Evolutionary conservation across 2,888 invertebrate genomes (phyloP).

Genomic region (Amaurobius ferox): DNA sequence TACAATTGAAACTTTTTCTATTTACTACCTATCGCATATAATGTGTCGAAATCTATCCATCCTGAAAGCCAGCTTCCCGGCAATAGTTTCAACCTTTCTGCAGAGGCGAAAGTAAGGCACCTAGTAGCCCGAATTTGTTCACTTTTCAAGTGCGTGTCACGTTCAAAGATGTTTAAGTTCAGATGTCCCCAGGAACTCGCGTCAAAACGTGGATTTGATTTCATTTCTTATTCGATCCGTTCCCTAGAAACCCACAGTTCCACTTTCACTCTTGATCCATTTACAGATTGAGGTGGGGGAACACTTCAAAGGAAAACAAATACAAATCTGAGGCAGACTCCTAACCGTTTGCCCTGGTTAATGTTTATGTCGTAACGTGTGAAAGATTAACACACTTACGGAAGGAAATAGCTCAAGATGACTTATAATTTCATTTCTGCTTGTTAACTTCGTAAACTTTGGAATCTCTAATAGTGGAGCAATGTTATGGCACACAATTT

Average conservation of each 20-base stretch:
- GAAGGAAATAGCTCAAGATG: conserved; percentile 19
- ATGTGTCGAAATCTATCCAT: too few relatives aligned
- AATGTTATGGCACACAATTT: too few relatives aligned
- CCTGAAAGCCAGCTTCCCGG: too few relatives aligned
- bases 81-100: too few relatives aligned
- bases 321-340: conserved; percentile 1
- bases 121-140: background rate
- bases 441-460: background rate
- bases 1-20: too few relatives aligned
- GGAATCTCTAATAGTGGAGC: too few relatives aligned
- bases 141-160: background rate
- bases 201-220: background rate
- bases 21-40: too few relatives aligned
- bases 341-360: conserved; percentile 33
- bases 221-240: background rate
- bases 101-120: conserved; percentile 8
- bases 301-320: background rate
- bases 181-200: background rate
- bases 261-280: background rate
- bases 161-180: conserved; percentile 7
- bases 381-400: conserved; percentile 13
- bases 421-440: background rate
- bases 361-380: conserved; percentile 32
- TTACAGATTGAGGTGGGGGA: background rate
- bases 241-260: background rate